Base-by-base conservation (phyloP, 2,797 vertebrate species). In the Sebastes elongatus region DNA sequence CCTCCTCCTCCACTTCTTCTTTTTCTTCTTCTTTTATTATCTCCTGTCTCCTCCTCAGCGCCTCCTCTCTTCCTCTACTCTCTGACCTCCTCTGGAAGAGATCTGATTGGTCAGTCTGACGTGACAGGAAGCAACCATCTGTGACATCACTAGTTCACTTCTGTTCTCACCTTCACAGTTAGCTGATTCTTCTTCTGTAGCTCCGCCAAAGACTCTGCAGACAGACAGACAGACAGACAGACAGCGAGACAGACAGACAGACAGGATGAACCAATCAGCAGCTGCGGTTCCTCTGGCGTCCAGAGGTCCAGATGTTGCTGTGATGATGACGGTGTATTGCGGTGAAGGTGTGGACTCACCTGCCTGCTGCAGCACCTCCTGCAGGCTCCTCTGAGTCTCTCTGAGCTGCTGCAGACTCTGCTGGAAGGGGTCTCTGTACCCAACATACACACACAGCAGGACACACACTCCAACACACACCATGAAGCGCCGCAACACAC, bases 321-420 rank as follows among this genome's bases (percentile, higher is more conserved):
- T 46, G 42, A 49, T 49, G 46, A 49, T 49, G 46, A 49, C 6
- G 18, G 46, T 20, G 46, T 49, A 49, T 49, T 49, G 46, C 2
- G 46, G 46, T 49, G 46, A 49, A 49, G 46, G 18, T 49, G 46
- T 49, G 46, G 18, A 20, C 49, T 77, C 84, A 96, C 96, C 95
- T 73, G 95, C 94, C 11, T 84, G 90, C 75, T 85, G 90, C 71
- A 97, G 87, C 30, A 85, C 94, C 80, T 90, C 88, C 90, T 96
- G 93, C 79, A 96, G 95, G 86, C 86, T 75, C 7, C 63, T 78
- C 75, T 94, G 95, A 0, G 94, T 96, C 82, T 96, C 94, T 63
- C 86, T 87, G 5, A 97, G 94, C 88, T 95, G 93, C 74, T 86
- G 90, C 73, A 96, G 90, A 85, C 94, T 96, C 86, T 96, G 95